Percentiles rank a stretch among this genome's conserved stretches.
Evolutionary conservation across 2,113 vertebrate genomes (phyloP).

Genomic region (Todiramphus saurophagus): DNA sequence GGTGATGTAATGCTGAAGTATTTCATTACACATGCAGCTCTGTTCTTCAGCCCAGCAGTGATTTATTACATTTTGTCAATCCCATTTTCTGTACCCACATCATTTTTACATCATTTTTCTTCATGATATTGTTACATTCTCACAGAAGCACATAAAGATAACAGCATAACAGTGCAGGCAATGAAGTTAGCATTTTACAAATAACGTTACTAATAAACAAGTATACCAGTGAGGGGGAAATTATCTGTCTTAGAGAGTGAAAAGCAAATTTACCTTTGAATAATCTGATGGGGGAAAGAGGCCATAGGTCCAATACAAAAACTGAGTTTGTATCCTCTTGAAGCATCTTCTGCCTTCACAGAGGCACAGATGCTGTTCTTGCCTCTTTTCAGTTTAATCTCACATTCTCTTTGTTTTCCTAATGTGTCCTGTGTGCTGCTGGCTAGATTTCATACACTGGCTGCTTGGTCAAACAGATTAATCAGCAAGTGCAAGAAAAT

Average conservation of each 20-base stretch:
- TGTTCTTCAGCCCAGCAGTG: conserved; percentile 71
- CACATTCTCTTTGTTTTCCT: conserved; percentile 54
- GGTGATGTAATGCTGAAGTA: conserved; percentile 78
- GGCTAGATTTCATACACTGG: conserved; percentile 9
- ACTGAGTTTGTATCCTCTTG: conserved; percentile 11
- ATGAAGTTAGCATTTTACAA: conserved; percentile 74
- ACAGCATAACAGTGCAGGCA: conserved; percentile 60
- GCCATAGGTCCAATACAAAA: conserved; percentile 18
- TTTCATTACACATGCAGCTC: conserved; percentile 79
- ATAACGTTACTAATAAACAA: conserved; percentile 73
- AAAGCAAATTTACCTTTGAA: conserved; percentile 70
- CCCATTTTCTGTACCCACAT: conserved; percentile 74
- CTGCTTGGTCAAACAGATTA: conserved; percentile 36
- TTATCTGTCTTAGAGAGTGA: conserved; percentile 45
- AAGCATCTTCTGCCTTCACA: conserved; percentile 33
- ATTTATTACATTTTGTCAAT: conserved; percentile 81
- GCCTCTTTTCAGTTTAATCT: conserved; percentile 39
- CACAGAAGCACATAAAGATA: conserved; percentile 71
- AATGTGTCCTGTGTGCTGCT: conserved; percentile 11
- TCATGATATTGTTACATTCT: conserved; percentile 76
- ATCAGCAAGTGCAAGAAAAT: conserved; percentile 49
- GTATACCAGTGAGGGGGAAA: conserved; percentile 51
- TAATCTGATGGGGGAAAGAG: conserved; percentile 44
- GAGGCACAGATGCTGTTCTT: neutral
- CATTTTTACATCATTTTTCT: conserved; percentile 80